Evolutionary conservation across 1,140 invertebrate genomes (phyloP), one percentile per base, ranked within the genome.

Genomic region (Drosophila pseudoananassae): DNA sequence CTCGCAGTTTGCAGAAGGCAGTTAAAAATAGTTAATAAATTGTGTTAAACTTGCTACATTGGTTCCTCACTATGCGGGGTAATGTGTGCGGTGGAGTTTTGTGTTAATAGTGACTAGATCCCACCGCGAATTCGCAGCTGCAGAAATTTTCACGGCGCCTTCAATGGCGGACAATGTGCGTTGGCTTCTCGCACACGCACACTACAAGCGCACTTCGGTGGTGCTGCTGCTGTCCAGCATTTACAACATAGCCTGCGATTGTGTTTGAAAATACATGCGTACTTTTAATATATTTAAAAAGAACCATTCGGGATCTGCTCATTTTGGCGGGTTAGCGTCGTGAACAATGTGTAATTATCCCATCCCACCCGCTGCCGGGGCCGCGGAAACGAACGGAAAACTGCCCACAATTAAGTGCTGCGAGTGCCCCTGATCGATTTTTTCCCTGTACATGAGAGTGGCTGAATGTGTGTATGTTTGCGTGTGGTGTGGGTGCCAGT

Each of bases 101-200:
- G 55, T 51, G 31, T 61, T 51, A 27, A 57, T 58, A 40, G 38
- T 72, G 31, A 52, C 33, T 14, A 25, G 47, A 65, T n/a, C 6
- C 8, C 15, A 31, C 29, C n/a, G 27, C 31, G 36, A 40, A 20
- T 50, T 65, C 33, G 12, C 46, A 47, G 25, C 8, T 12, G 8
- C 49, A 31, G 43, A 72, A 83, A 83, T 79, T 83, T 88, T 87
- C 68, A 73, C 68, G 17, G 47, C 56, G 78, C 77, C 79, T 76
- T 87, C 88, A 88, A 88, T 88, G 83, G 83, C 83, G 83, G 83
- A 89, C 83, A 88, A 88, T 88, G 83, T 89, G 83, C 84, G 83
- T 88, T 88, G 83, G 83, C 83, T 88, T 88, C 55, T 43, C 61
- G 61, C 65, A 43, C 65, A 47, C 63, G 55, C 51, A 69, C 65